Evolutionary conservation across 2,888 invertebrate genomes (phyloP).

Genomic region (Alcis repandata): DNA sequence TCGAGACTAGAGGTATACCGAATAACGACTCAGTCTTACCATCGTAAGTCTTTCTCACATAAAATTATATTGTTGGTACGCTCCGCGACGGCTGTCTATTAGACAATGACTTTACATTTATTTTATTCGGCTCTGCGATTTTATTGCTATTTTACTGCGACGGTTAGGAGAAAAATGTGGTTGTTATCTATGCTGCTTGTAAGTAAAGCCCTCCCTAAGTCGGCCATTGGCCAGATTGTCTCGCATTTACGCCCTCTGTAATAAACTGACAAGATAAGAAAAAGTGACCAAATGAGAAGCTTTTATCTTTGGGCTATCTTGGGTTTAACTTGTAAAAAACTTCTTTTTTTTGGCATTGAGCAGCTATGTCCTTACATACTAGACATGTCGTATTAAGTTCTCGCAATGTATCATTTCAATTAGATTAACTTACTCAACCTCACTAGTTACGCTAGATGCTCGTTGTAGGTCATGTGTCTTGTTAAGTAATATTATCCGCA

Average conservation of each 20-base stretch:
- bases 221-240: conserved; percentile 74
- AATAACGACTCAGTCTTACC: conserved; percentile 39
- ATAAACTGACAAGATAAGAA: conserved; percentile 32
- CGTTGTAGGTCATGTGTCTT: too few relatives aligned
- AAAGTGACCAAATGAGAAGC: conserved; percentile 19
- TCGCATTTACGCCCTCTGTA: conserved; percentile 73
- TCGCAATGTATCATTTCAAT: too few relatives aligned
- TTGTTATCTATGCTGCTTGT: conserved; percentile 60
- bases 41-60: conserved; percentile 59
- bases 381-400: too few relatives aligned
- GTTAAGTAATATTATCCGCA: too few relatives aligned
- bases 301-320: conserved; percentile 35
- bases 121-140: conserved; percentile 19
- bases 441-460: too few relatives aligned
- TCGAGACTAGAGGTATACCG: conserved; percentile 63
- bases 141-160: conserved; percentile 42
- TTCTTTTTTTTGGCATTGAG: not conserved
- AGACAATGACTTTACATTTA: conserved; percentile 27
- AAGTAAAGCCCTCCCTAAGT: conserved; percentile 66
- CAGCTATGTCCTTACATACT: too few relatives aligned
- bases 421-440: too few relatives aligned
- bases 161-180: conserved; percentile 46
- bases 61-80: conserved; percentile 64
- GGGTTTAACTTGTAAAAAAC: not conserved
- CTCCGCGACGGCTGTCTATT: conserved; percentile 40